Evolutionary conservation across 2,888 invertebrate genomes (phyloP).

Genomic region (Caradrina clavipalpis): DNA sequence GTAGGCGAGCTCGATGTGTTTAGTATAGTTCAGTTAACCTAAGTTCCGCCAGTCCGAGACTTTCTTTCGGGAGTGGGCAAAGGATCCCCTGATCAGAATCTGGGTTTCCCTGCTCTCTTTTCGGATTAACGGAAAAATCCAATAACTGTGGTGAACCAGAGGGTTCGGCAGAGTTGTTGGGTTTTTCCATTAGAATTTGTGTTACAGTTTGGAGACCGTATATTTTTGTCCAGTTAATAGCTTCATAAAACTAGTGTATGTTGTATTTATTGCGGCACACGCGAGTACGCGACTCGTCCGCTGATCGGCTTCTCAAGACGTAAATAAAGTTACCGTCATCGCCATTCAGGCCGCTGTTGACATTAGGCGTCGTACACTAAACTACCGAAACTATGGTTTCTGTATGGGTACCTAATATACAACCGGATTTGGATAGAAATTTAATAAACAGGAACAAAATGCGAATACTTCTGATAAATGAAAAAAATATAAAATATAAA

Average conservation of each 20-base stretch:
- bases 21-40: no score
- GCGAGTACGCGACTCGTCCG: constrained; percentile 51
- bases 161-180: not conserved
- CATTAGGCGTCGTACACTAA: constrained; percentile 66
- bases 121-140: no score
- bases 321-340: constrained; percentile 78
- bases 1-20: no score
- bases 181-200: not conserved
- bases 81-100: not conserved
- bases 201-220: not conserved
- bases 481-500: not conserved
- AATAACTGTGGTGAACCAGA: no score
- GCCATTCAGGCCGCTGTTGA: constrained; percentile 69
- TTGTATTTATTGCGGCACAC: constrained; percentile 67
- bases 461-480: no score
- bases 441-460: no score
- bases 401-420: no score
- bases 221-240: constrained; percentile 8
- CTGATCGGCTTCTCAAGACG: constrained; percentile 63
- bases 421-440: no score
- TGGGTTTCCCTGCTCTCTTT: no score
- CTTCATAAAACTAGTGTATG: constrained; percentile 37
- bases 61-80: no score
- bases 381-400: constrained; percentile 3
- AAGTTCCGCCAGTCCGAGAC: no score